Evolutionary conservation across 1,140 invertebrate genomes (phyloP), one percentile per base, ranked within the genome.

Genomic region (Palaemon carinicauda): DNA sequence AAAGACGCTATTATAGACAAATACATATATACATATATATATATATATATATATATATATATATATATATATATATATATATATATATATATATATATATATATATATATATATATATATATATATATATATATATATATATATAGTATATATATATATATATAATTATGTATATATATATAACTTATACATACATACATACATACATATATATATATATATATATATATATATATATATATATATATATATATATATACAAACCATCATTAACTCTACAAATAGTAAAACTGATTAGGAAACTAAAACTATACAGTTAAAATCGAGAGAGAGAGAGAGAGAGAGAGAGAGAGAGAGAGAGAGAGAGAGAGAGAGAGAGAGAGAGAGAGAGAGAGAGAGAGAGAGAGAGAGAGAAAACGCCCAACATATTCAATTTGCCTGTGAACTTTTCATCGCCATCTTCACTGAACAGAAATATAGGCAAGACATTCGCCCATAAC

Each of bases 121-220:
- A 27, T 69, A 69, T 69, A 27, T 7, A 69, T 69, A 12, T 69
- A 69, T 29, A 69, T 69, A 69, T 24, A 21, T 27, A 69, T 69
- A 69, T 69, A 69, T 69, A 69, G 24, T 69, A 69, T 69, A 69
- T 69, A 69, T 69, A 69, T 69, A 69, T 69, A 69, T 69, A 69
- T 69, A 69, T 69, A 69, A 7, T 24, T 69, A 69, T 27, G 24
- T 29, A 69, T 69, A 69, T 10, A 29, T 29, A 69, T 69, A 69
- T 69, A 27, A n/a, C n/a, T n/a, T 69, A 27, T 69, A 69, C 24
- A 27, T 69, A 27, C 10, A 69, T 29, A 69, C 24, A 24, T 69
- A 69, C 24, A 69, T 27, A 69, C 24, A 27, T 29, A 69, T 69
- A 69, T 27, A 69, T 69, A 69, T 69, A 69, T 69, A 69, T 69